A percentile compares a stretch with the other conserved stretches of the same genome.
Conservation (phyloP, 2,888 invertebrate species). For the Plebejus argus region DNA sequence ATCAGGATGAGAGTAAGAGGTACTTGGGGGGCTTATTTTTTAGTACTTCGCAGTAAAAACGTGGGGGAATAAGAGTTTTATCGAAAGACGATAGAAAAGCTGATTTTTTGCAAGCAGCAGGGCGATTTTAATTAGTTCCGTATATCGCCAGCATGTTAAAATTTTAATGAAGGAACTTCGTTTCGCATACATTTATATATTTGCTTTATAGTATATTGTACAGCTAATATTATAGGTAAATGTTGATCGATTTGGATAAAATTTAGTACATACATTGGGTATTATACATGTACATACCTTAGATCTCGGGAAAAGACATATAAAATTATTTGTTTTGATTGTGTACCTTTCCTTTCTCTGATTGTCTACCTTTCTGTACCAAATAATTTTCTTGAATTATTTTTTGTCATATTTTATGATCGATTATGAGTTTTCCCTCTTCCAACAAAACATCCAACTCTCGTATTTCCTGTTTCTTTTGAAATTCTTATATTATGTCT, state of each 20-base stretch:
- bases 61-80: conserved; percentile 25
- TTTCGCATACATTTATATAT: neutral
- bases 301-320: too few relatives aligned
- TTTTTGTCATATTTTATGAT: too few relatives aligned
- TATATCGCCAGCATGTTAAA: neutral
- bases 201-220: too few relatives aligned
- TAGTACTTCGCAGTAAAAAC: conserved; percentile 17
- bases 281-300: too few relatives aligned
- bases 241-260: too few relatives aligned
- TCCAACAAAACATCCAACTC: neutral
- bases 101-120: conserved; percentile 13
- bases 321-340: too few relatives aligned
- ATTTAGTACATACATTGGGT: too few relatives aligned
- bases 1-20: neutral
- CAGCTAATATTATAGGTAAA: too few relatives aligned
- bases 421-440: neutral
- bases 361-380: too few relatives aligned
- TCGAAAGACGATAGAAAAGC: conserved; percentile 15
- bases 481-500: too few relatives aligned
- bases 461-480: neutral
- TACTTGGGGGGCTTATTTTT: conserved; percentile 12
- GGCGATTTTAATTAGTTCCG: conserved; percentile 3
- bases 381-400: too few relatives aligned
- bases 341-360: too few relatives aligned
- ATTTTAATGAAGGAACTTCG: conserved; percentile 9